Conservation (phyloP, 2,113 vertebrate species). For the Todiramphus chloris region DNA sequence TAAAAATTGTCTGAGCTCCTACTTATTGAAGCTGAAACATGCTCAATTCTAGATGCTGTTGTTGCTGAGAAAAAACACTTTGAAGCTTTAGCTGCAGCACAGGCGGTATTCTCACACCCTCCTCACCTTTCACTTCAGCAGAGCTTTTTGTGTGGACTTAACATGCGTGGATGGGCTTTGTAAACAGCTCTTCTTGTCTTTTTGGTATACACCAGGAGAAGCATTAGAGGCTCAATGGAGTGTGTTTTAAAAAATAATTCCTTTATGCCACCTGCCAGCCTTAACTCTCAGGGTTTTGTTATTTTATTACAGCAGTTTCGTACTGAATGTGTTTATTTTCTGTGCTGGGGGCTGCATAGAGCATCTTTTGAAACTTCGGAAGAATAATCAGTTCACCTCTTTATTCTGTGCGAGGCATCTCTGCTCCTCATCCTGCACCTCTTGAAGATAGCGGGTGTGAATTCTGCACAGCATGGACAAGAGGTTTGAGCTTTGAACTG, state of each 20-base stretch:
- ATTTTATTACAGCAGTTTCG: not conserved
- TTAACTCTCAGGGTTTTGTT: not conserved
- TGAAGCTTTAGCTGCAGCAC: not conserved
- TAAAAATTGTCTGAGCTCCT: slow-evolving; percentile 27
- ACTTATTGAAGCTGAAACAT: not conserved
- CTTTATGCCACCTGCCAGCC: not conserved
- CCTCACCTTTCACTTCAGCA: not conserved
- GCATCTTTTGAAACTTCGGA: not conserved
- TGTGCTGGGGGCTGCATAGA: not conserved
- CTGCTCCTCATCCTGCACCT: not conserved
- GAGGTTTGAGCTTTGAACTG: slow-evolving; percentile 19
- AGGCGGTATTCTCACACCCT: not conserved
- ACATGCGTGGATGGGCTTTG: not conserved
- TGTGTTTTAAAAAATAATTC: not conserved
- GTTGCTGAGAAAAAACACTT: not conserved
- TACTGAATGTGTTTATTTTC: not conserved
- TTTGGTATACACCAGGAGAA: not conserved
- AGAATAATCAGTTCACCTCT: not conserved
- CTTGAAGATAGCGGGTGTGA: not conserved
- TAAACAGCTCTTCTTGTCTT: not conserved
- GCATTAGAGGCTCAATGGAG: not conserved
- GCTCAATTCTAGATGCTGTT: not conserved
- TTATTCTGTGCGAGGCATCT: not conserved
- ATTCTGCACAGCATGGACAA: not conserved
- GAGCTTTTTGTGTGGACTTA: not conserved